These are phyloP conservation scores for Tichodroma muraria DNA, from an alignment of 2,113 vertebrate species.

Conservation along the genomic window DNA sequence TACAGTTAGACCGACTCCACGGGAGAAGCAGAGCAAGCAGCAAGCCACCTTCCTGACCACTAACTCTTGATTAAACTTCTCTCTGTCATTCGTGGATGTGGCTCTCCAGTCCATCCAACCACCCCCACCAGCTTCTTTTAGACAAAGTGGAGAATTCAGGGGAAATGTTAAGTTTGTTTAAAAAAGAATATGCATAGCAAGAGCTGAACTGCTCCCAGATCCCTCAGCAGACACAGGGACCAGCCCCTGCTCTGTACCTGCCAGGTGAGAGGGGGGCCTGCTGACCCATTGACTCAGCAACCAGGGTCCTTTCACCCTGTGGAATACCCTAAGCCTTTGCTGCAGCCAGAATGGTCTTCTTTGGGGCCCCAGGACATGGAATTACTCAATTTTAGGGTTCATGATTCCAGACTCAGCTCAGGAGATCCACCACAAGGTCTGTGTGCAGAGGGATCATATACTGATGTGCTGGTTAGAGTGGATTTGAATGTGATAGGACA, in stretches of 20 bases:
- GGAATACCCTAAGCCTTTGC: not conserved
- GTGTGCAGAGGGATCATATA: fast-evolving
- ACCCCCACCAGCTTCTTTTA: not conserved
- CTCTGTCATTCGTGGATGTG: fast-evolving
- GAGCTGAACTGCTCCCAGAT: not conserved
- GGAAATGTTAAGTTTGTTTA: not conserved
- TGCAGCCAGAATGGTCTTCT: not conserved
- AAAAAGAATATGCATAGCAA: not conserved
- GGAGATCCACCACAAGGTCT: not conserved
- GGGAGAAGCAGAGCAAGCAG: not conserved
- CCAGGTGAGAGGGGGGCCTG: too few relatives aligned
- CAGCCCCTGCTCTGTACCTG: not conserved
- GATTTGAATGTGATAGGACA: not conserved
- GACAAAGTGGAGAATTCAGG: not conserved
- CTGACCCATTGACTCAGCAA: fast-evolving
- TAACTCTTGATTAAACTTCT: not conserved
- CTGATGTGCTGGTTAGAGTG: not conserved
- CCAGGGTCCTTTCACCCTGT: not conserved
- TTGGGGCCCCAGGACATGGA: not conserved
- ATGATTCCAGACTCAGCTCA: not conserved
- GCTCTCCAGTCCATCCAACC: not conserved
- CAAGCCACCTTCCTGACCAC: not conserved
- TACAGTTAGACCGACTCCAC: not conserved
- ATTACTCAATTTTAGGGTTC: not conserved
- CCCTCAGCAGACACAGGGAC: not conserved